These are phyloP conservation scores for Grallaria varia DNA, from an alignment of 2,113 vertebrate species.

Conservation along the genomic window DNA sequence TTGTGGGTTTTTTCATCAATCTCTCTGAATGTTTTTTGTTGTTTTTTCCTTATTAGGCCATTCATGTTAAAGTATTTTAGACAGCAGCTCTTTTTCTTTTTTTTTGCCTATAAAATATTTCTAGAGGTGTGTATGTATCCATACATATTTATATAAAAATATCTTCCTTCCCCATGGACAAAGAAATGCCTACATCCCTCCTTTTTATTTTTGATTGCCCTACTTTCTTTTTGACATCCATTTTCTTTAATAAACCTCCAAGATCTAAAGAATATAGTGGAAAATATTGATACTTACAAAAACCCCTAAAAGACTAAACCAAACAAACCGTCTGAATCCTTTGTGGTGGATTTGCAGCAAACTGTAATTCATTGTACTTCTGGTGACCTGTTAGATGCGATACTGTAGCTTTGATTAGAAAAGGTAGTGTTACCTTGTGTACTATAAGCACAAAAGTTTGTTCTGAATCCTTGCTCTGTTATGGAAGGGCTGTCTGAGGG, in stretches of 20 bases:
- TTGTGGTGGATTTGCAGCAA: neutral
- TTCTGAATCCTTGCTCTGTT: neutral
- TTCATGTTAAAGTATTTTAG: neutral
- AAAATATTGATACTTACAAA: neutral
- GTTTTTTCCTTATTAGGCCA: neutral
- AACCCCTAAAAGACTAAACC: neutral
- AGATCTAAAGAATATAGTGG: neutral
- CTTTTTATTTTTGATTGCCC: constrained; percentile 12
- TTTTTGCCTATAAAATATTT: neutral
- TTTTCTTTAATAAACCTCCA: neutral
- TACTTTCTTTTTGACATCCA: neutral
- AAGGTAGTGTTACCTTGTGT: neutral
- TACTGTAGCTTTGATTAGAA: neutral
- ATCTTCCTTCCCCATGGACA: neutral
- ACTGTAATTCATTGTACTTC: neutral
- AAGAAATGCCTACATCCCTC: neutral
- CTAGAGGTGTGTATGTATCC: neutral
- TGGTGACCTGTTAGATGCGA: neutral
- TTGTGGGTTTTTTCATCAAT: neutral
- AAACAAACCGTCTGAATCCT: neutral
- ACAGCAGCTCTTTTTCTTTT: neutral
- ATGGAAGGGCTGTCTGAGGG: neutral
- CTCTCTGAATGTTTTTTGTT: neutral
- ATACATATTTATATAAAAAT: neutral
- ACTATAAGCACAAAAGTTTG: neutral